Base-by-base conservation (phyloP, 2,113 vertebrate genomes). In the Atrichornis clamosus region DNA sequence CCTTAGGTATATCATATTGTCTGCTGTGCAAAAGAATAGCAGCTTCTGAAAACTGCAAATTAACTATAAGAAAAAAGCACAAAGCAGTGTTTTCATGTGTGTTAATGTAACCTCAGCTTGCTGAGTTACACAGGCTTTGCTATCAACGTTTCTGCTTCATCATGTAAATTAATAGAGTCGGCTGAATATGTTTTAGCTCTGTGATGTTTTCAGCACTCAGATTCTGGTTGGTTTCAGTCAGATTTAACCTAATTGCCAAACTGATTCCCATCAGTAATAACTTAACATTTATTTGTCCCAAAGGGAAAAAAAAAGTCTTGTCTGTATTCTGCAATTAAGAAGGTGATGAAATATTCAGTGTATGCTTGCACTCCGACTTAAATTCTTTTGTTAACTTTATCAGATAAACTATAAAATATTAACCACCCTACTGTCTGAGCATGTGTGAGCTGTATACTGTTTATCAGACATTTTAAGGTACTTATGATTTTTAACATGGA, bases 331-430 rank as follows among this genome's bases (percentile, higher is more conserved):
- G 83, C 96, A 98, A 95, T 98, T 98, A 98, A 97, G 95, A 82
- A 94, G 92, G 93, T 95, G 97, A 97, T 97, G 97, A 98, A 97
- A 98, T 98, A 98, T 98, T 98, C 96, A 97, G 97, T 94, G 92
- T 97, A 89, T 97, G 96, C 93, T 89, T 97, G 96, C 72, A 93
- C 93, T 96, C 95, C 69, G 91, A 95, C 94, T 97, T 95, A 96
- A 97, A 98, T 98, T 98, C 95, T 98, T 98, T 97, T 98, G 97
- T 98, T 98, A 98, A 98, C 97, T 98, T 97, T 98, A 98, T 98
- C 97, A 97, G 97, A 98, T 98, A 97, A 97, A 95, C 87, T 83
- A 97, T 97, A 97, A 98, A 98, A 98, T 98, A 98, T 98, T 98
- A 98, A 97, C 95, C 87, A 97, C 44, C 77, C 91, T 65, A 30